Base-by-base conservation (phyloP, 2,113 vertebrate species). In the Colaptes auratus region DNA sequence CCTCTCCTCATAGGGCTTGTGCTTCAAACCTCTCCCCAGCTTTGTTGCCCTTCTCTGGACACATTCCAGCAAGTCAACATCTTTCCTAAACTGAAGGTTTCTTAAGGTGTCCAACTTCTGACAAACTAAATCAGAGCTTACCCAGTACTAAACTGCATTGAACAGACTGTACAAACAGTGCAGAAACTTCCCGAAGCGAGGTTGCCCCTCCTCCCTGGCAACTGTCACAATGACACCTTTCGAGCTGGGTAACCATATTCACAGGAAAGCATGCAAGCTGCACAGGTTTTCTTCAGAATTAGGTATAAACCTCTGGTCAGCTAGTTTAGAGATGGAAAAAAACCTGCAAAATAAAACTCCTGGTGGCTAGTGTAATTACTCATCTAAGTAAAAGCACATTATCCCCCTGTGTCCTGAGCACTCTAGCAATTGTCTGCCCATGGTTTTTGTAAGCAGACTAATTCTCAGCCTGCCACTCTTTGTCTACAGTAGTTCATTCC, bases 81-180 rank as follows among this genome's bases (percentile, higher is more conserved):
- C 39, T 39, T 39, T 39, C 39, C 39, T 39, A 39, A 39, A 39
- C 39, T 39, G 39, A 39, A 11, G 39, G 56, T 10, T 71, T 66
- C 55, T n/a, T 60, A 42, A 87, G 33, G n/a, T 10, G 39, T 36
- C 64, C 67, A 46, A 21, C 31, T 92, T 81, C 65, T 70, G 50
- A 91, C 72, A 86, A 78, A 48, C 21, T 67, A 92, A 91, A 77
- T 90, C 89, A 90, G 52, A 77, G 90, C 93, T 89, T 65, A 61
- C 30, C 56, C 81, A 65, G 10, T 18, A 44, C 27, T 56, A 60
- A 84, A 12, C 25, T 70, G 73, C 82, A 88, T 30, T 8, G 28
- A 89, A 60, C 39, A 79, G 66, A 48, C 30, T 81, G 24, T 19
- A 50, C 55, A 81, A 53, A 8, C 17, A 66, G 35, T 16, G 85